Base-by-base conservation (phyloP, 2,113 vertebrate species). In the Otocyon megalotis region DNA sequence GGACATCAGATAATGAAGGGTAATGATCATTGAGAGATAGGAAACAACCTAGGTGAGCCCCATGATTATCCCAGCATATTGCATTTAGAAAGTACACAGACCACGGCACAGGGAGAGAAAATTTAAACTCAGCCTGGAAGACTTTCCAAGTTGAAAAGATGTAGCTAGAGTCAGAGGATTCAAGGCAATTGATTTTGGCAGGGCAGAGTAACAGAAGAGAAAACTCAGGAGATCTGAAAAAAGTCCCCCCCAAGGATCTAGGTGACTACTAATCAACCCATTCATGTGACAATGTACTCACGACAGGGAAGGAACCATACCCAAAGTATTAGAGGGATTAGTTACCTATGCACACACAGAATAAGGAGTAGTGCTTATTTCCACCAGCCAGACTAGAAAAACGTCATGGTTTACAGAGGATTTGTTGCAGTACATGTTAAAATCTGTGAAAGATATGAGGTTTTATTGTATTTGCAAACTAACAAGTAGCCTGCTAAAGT, bases 81-180 rank as follows among this genome's bases (percentile, higher is more conserved):
- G 28, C 43, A 53, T 50, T 32, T 1, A 22, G 65, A 62, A 65
- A 65, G 28, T 65, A 65, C 48, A 10, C 60, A 84, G 60, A 53
- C 43, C 43, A n/a, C 24, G 62, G 17, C 43, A 15, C 0, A 3
- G 12, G 11, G 30, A 86, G 3, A 5, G 6, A 4, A 11, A 1
- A 50, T 62, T 43, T 65, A 50, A 65, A 12, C 60, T 48, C 12
- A n/a, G 19, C 37, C 30, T 32, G 30, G 19, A 86, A 86, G 43
- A n/a, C 43, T 67, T 67, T 65, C 60, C 60, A 50, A 85, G 28
- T 48, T 85, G 82, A 65, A 65, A 30, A 65, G 5, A 32, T 85
- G 17, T 8, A 19, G 37, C 37, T 37, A 48, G 10, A 63, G 37
- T 65, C 17, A 50, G 43, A 37, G 6, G 11, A 50, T 5, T 50